Conservation (phyloP, 2,113 vertebrate species). For the Scomber colias region DNA sequence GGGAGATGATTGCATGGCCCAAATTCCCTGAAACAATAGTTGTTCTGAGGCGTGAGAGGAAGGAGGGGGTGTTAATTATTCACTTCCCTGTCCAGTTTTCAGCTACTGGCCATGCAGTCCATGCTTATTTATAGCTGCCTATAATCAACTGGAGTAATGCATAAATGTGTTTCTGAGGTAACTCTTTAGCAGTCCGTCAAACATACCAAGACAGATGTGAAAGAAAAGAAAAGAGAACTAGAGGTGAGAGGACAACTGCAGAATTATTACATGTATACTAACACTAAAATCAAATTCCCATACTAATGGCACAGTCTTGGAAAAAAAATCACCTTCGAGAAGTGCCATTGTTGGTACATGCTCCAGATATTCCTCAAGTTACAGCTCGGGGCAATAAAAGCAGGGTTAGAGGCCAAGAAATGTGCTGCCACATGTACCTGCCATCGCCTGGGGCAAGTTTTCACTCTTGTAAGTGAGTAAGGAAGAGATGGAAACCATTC, state of each 20-base stretch:
- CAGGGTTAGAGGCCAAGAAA: constrained; percentile 68
- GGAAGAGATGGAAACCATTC: constrained; percentile 62
- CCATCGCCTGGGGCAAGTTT: constrained; percentile 61
- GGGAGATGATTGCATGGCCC: constrained; percentile 1
- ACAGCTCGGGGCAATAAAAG: constrained; percentile 72
- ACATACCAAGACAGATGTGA: neutral
- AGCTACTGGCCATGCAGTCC: constrained; percentile 35
- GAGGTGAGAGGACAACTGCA: neutral
- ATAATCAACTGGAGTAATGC: constrained; percentile 54
- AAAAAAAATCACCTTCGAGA: constrained; percentile 32
- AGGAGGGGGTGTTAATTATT: constrained; percentile 65
- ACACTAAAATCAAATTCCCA: neutral
- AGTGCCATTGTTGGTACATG: constrained; percentile 53
- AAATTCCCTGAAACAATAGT: constrained; percentile 30
- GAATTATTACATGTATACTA: neutral
- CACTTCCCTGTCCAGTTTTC: constrained; percentile 54
- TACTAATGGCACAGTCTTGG: neutral
- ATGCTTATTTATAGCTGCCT: constrained; percentile 56
- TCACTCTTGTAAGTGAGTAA: constrained; percentile 50
- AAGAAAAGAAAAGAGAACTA: constrained; percentile 5
- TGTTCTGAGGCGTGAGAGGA: constrained; percentile 32
- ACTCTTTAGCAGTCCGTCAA: constrained; percentile 39
- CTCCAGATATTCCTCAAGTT: constrained; percentile 70
- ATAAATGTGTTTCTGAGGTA: constrained; percentile 42
- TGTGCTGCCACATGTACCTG: constrained; percentile 73